A percentile compares a stretch with the other conserved stretches of the same genome.
These are phyloP conservation scores for Mormyrus iriodes DNA, from an alignment of 2,113 vertebrate species.

Conservation along the genomic window DNA sequence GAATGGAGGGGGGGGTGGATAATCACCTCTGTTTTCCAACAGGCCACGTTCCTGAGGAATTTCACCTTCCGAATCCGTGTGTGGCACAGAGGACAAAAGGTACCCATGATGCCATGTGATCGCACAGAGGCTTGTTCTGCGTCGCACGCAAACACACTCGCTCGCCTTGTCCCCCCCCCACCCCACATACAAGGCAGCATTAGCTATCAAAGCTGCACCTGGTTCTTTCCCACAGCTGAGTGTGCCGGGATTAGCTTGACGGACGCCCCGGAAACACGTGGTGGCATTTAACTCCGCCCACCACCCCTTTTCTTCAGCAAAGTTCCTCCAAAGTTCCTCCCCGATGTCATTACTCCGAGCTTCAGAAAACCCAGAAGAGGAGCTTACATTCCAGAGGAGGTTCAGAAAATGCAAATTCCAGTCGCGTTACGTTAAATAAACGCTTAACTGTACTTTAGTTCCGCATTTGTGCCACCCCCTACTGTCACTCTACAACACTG, in stretches of 20 bases:
- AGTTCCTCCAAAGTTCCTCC: background rate
- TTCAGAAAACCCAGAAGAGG: no score
- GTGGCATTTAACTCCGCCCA: background rate
- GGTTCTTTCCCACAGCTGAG: background rate
- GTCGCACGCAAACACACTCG: background rate
- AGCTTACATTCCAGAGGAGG: no score
- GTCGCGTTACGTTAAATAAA: background rate
- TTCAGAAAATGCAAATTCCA: background rate
- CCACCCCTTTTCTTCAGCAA: background rate
- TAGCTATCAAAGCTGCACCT: background rate
- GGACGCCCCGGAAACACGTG: background rate
- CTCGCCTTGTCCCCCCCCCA: no score
- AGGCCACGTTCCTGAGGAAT: background rate
- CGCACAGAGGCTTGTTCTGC: background rate
- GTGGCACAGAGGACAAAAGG: no score
- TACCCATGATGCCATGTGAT: background rate
- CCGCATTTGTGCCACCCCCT: no score
- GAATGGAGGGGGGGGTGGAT: background rate
- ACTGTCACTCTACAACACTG: no score
- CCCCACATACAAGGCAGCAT: background rate
- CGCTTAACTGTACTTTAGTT: background rate
- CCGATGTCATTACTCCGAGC: no score
- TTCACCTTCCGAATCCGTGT: background rate
- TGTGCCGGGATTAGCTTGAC: background rate
- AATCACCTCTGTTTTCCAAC: background rate